Conservation (phyloP, 64 coral and sea anemone species). For the Porites lutea region DNA sequence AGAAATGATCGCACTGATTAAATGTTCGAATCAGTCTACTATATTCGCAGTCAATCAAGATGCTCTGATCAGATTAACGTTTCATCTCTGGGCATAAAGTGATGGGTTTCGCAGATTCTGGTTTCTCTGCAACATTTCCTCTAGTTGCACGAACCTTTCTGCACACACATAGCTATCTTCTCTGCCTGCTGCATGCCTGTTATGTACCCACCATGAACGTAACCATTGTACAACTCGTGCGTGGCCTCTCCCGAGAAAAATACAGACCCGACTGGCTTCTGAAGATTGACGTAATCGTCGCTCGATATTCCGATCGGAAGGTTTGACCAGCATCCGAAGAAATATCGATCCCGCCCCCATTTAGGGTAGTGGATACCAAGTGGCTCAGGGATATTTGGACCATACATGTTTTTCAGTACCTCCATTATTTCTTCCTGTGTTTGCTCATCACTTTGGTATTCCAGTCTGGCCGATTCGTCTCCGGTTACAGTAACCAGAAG, state of each 20-base stretch:
- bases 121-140: too few relatives aligned
- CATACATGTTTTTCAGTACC: conserved; percentile 70
- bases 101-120: too few relatives aligned
- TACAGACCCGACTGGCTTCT: conserved; percentile 30
- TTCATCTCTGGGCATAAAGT: too few relatives aligned
- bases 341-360: conserved; percentile 62
- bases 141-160: conserved; percentile 16
- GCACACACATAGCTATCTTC: conserved; percentile 48
- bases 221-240: conserved; percentile 85
- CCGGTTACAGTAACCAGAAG: conserved; percentile 74
- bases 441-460: conserved; percentile 50
- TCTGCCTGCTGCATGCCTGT: conserved; percentile 47
- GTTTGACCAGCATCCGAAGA: conserved; percentile 68
- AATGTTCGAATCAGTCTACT: too few relatives aligned
- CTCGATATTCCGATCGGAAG: conserved; percentile 71
- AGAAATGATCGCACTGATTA: too few relatives aligned
- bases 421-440: conserved; percentile 79
- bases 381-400: conserved; percentile 58
- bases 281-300: conserved; percentile 60
- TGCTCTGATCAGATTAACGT: too few relatives aligned
- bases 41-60: too few relatives aligned
- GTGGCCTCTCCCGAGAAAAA: conserved; percentile 87
- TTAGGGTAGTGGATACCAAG: conserved; percentile 57
- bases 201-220: conserved; percentile 73
- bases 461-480: conserved; percentile 69